Evolutionary conservation across 2,888 invertebrate species (phyloP), one percentile per base, ranked within the genome.

Genomic region (Standfussiana lucernea): DNA sequence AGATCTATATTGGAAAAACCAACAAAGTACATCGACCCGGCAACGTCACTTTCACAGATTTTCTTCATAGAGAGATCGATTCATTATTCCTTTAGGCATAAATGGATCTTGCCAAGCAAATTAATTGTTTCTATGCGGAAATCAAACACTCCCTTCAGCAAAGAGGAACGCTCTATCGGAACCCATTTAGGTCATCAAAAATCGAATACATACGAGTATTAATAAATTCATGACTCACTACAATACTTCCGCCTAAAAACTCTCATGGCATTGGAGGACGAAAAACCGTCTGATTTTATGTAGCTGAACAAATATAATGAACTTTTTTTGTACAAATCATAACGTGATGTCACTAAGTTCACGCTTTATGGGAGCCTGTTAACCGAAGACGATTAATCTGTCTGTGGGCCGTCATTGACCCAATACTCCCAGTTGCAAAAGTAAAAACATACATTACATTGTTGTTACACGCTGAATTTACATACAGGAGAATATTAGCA

Each of bases 401-500:
- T 84, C 84, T 82, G 82, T 66, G 45, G 42, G 53, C 77, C 79
- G 88, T 81, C 82, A 89, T 87, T 88, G 88, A 88, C 86, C 88
- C 68, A 89, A 78, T 87, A 88, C 72, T 21, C 32, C 18, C 37
- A 56, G 69, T 72, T 68, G 68, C 68, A 79, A 77, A 75, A 79
- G 74, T 77, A 76, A 86, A 83, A 81, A 72, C 72, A 72, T 66
- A 72, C 69, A n/a, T 68, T 61, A 83, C 75, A 80, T 79, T 86
- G 81, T 88, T 62, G n/a, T 66, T 32, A 35, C 40, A 35, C 24
- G 32, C 62, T 77, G 80, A 75, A 83, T 85, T 84, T 86, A 86
- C 84, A 78, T 80, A 87, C 83, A 88, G 77, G 77, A 80, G 83
- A 84, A 83, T 87, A 89, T 88, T 83, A 86, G 84, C 83, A 86